Evolutionary conservation across 1,140 invertebrate genomes (phyloP).

Genomic region (Metopolophium dirhodum): DNA sequence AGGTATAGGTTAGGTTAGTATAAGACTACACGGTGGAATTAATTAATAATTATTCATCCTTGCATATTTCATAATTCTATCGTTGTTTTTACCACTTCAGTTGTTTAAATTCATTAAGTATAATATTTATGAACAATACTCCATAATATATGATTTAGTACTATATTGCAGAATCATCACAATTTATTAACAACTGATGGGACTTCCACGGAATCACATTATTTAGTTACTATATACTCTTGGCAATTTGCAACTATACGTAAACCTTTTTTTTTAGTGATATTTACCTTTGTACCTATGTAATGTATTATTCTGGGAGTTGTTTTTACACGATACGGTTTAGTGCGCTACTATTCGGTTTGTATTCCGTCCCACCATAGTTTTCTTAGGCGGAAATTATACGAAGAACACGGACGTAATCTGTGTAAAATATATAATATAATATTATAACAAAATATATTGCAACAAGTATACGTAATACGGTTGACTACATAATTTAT

Average conservation of each 20-base stretch:
- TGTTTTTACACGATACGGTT: neutral
- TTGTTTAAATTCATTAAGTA: neutral
- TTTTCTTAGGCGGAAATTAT: neutral
- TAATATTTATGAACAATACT: neutral
- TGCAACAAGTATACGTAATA: conserved; percentile 10
- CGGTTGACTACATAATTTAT: neutral
- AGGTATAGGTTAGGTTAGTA: neutral
- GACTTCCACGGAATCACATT: too few relatives aligned
- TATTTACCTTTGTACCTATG: neutral
- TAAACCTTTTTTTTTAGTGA: neutral
- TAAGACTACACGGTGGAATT: neutral
- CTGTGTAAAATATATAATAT: neutral
- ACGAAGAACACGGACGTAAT: neutral
- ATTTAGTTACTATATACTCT: neutral
- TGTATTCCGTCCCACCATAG: neutral
- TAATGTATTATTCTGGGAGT: neutral
- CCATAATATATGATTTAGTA: neutral
- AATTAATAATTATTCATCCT: neutral
- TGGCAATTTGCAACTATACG: neutral
- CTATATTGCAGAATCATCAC: too few relatives aligned
- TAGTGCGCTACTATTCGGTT: neutral
- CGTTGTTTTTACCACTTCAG: neutral
- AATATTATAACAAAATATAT: neutral
- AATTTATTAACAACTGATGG: neutral
- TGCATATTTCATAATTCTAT: neutral